phyloP scores from a whole-genome alignment of 2,888 invertebrate species.

The Lissocephala sabroskyi region DNA sequence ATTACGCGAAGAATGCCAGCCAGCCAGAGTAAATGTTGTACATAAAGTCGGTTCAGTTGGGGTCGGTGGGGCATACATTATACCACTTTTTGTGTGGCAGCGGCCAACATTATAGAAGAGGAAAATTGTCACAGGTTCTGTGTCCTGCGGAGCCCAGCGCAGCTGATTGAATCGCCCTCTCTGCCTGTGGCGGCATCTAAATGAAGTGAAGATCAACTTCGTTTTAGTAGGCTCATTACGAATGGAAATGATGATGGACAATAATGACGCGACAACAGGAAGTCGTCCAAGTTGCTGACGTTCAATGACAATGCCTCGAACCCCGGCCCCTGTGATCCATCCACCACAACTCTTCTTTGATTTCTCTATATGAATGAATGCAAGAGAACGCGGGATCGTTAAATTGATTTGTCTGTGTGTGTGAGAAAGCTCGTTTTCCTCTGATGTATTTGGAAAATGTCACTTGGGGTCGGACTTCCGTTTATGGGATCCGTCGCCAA shows the following conservation, averaged over 20 bases:
- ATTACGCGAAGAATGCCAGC: constrained; percentile 68
- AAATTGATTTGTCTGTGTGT: constrained; percentile 60
- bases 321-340: neutral
- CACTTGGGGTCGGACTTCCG: constrained; percentile 50
- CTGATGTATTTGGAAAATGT: constrained; percentile 31
- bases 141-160: constrained; percentile 20
- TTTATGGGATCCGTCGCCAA: constrained; percentile 33
- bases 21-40: constrained; percentile 62
- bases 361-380: constrained; percentile 21
- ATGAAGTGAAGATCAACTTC: constrained; percentile 62
- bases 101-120: constrained; percentile 10
- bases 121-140: constrained; percentile 43
- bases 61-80: constrained; percentile 33
- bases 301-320: too few species aligned
- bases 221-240: constrained; percentile 65
- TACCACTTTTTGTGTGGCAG: constrained; percentile 28
- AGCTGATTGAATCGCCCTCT: constrained; percentile 48
- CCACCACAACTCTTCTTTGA: neutral
- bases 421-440: constrained; percentile 41
- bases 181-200: constrained; percentile 53
- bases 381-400: constrained; percentile 41
- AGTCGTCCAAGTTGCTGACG: constrained; percentile 34
- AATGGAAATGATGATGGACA: constrained; percentile 69
- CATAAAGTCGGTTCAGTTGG: constrained; percentile 23
- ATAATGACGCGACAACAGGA: constrained; percentile 71